Evolutionary conservation across 2,888 invertebrate genomes (phyloP), one percentile per base, ranked within the genome.

Genomic region (Drosophila glabriapex): DNA sequence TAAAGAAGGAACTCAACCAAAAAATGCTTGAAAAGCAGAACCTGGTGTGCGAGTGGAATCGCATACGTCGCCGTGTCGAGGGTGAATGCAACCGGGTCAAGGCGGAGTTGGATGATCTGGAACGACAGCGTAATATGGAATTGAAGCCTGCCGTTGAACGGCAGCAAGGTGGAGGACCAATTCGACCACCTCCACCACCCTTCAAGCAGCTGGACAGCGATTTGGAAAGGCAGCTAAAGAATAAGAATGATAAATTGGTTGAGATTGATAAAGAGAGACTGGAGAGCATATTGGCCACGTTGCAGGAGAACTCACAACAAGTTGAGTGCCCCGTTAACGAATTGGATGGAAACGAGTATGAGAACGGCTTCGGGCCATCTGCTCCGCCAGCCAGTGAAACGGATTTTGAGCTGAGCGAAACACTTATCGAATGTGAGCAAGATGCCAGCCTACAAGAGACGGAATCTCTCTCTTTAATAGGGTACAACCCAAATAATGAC

Each of bases 1-100:
- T 12, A 0, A 29, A 56, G 39, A 49, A 61, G 1, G n/a, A 53
- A 1, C 28, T 63, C 10, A 35, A 49, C 9, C 25, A 41, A 10
- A 59, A 61, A 53, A 55, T 78, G 6, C 16, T 43, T 1, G 60
- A 76, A 28, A 68, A 68, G 54, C 54, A 53, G 25, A n/a, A 19
- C 1, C 52, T 58, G 52, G 31, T 79, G 7, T 14, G 16, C 16
- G 66, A 79, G 9, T 75, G 83, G 73, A 66, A 68, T 29, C 46
- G 31, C 9, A 68, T 76, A 10, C 64, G 72, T 0, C 49, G 33
- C 0, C 46, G 64, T 14, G 67, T 82, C 1, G 64, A 76, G 1
- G 33, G n/a, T 4, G 69, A 82, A 25, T 73, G 39, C 16, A 33
- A 29, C 0, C 67, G 76, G 0, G 62, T 46, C 16, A 80, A 54